Base-by-base conservation (phyloP, 2,113 vertebrate genomes). In the Numenius arquata region DNA sequence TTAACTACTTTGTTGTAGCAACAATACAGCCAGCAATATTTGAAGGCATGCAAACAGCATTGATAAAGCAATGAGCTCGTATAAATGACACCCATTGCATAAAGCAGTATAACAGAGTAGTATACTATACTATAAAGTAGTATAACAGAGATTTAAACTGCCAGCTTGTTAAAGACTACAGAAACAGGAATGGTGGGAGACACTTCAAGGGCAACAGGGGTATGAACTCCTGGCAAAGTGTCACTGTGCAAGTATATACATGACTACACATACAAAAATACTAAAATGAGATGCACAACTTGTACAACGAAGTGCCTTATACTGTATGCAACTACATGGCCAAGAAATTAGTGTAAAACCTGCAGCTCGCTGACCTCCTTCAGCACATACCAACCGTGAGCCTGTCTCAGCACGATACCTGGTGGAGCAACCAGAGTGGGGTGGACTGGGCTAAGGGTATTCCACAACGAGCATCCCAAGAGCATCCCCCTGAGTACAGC, bases 311-410 rank as follows among this genome's bases (percentile, higher is more conserved):
- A 66, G 29, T 41, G 14, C 22, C 26, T 55, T 20, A 32, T 12
- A 38, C 4, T 40, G n/a, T 8, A 30, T 27, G 20, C 41, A 86
- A 43, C 14, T 6, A 59, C 0, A 0, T 8, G 12, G 25, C 22
- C 59, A n/a, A 36, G n/a, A 63, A 80, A 20, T 55, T 5, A 23
- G 32, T 3, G 9, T 22, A 75, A 85, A 72, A 82, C 15, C 55
- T 41, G 32, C 10, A 62, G 16, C 6, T n/a, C 38, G 11, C 21
- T 32, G 48, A 48, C 19, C 41, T 79, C 41, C 53, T 59, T 34
- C 23, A 56, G 67, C 47, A 76, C 9, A 4, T 0, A 45, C 7
- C 48, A 45, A 19, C 23, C 0, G 0, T 6, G 19, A 79, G 21
- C 29, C 72, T 29, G 8, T 15, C 43, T 32, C 74, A 47, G 63